phyloP scores from a whole-genome alignment of 64 coral and sea anemone species.

The Actinia tenebrosa region DNA sequence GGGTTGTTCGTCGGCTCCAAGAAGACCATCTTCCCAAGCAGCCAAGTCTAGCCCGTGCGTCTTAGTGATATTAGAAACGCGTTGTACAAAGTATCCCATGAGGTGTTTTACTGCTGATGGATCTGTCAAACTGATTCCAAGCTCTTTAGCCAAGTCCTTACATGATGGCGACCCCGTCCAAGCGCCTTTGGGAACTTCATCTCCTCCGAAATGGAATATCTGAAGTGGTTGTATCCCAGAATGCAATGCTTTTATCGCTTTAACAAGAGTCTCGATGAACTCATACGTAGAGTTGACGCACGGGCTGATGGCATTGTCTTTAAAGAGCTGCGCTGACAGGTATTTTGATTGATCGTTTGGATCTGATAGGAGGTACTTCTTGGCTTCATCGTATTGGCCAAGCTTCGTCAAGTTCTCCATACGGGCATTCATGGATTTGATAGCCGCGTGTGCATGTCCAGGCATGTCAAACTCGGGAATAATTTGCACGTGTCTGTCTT shows the following conservation, averaged over 20 bases:
- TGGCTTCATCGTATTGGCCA: slow-evolving; percentile 14
- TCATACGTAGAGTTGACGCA: slow-evolving; percentile 54
- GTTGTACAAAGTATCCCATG: slow-evolving; percentile 45
- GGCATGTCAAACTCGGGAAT: slow-evolving; percentile 88
- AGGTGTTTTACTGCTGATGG: slow-evolving; percentile 20
- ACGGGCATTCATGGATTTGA: slow-evolving; percentile 65
- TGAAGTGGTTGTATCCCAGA: slow-evolving; percentile 40
- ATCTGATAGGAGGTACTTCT: slow-evolving; percentile 53
- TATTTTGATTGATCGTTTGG: slow-evolving; percentile 49
- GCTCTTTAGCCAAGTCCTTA: slow-evolving; percentile 11
- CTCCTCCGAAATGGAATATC: slow-evolving; percentile 72
- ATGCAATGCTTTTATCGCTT: slow-evolving; percentile 37
- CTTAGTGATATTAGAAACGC: slow-evolving; percentile 46
- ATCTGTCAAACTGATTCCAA: slow-evolving; percentile 12
- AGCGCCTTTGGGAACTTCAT: slow-evolving; percentile 60
- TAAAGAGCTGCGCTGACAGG: slow-evolving; percentile 59
- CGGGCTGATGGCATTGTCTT: slow-evolving; percentile 60
- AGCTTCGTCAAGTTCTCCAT: slow-evolving; percentile 19
- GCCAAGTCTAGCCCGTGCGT: slow-evolving; percentile 34
- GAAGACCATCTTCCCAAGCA: slow-evolving; percentile 59
- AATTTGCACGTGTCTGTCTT: slow-evolving; percentile 60
- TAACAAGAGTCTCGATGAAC: slow-evolving; percentile 56
- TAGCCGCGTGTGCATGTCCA: slow-evolving; percentile 59
- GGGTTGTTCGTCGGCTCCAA: slow-evolving; percentile 15
- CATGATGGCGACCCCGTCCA: slow-evolving; percentile 47